Evolutionary conservation across 2,888 invertebrate genomes (phyloP).

Genomic region (Cyclophora albipunctata): DNA sequence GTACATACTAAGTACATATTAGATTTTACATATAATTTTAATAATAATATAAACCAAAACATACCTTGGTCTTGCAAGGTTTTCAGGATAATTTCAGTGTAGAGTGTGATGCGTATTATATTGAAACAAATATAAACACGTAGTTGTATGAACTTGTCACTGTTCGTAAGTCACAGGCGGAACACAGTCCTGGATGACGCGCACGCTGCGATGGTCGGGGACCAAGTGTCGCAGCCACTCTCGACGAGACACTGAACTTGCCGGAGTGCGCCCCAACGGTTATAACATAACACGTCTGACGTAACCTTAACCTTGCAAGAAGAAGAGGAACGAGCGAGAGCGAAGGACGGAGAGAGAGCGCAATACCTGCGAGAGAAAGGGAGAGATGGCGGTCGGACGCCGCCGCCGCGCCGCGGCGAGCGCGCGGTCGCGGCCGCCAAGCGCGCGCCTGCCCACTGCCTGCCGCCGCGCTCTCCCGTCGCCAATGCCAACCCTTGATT

Average conservation of each 20-base stretch:
- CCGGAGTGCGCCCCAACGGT: conserved; percentile 72
- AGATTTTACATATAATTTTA: neutral
- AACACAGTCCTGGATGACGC: conserved; percentile 60
- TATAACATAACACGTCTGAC: conserved; percentile 77
- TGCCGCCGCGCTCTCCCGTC: conserved; percentile 17
- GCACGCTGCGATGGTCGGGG: conserved; percentile 55
- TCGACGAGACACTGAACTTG: conserved; percentile 75
- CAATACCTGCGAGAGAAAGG: conserved; percentile 69
- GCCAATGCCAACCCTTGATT: conserved; percentile 15
- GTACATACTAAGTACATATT: no score
- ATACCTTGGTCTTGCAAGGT: conserved; percentile 44
- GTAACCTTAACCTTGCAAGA: conserved; percentile 77
- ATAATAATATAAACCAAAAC: conserved; percentile 22
- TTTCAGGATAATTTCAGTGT: conserved; percentile 24
- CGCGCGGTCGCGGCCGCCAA: conserved; percentile 30
- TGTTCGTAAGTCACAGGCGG: conserved; percentile 68
- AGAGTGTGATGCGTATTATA: conserved; percentile 37
- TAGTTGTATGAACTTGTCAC: conserved; percentile 72
- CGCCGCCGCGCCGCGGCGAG: conserved; percentile 21
- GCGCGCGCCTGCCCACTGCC: conserved; percentile 22
- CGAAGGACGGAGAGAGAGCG: conserved; percentile 74
- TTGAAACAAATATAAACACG: conserved; percentile 66
- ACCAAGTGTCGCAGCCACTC: conserved; percentile 71
- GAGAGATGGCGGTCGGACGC: conserved; percentile 47
- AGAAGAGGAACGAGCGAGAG: conserved; percentile 72